Evolutionary conservation across 2,797 vertebrate species (phyloP).

Genomic region (Hyperoplus immaculatus): DNA sequence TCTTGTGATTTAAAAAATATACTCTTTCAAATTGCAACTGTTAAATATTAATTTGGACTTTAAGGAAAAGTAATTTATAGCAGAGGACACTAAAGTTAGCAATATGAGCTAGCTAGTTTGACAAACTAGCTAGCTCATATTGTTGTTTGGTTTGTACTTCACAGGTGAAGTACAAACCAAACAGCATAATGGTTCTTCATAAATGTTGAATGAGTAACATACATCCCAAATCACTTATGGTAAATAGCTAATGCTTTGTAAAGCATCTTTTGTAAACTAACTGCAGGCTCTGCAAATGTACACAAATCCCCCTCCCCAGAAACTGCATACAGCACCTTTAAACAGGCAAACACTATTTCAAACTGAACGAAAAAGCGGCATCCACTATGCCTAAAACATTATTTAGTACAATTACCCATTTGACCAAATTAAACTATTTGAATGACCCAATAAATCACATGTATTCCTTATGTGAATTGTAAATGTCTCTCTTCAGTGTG

Average conservation of each 20-base stretch:
- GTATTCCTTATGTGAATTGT: background rate
- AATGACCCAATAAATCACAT: background rate
- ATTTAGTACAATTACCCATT: background rate
- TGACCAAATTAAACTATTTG: background rate
- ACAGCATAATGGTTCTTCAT: background rate
- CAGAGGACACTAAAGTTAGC: background rate
- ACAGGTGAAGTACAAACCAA: background rate
- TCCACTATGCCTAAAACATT: background rate
- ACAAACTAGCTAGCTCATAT: no score
- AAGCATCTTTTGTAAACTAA: no score
- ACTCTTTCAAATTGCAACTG: background rate
- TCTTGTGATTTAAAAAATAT: background rate
- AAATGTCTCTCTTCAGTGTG: background rate
- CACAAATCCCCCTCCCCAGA: no score
- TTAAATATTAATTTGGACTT: background rate
- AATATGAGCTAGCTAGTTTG: background rate
- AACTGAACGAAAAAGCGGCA: no score
- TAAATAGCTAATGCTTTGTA: background rate
- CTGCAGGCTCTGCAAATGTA: no score
- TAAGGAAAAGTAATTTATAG: background rate
- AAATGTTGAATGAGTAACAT: background rate
- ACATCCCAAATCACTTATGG: background rate
- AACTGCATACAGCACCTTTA: no score
- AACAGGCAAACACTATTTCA: no score
- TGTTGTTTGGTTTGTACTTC: background rate